Conservation (phyloP, 2,113 vertebrate genomes). For the Chauna torquata region DNA sequence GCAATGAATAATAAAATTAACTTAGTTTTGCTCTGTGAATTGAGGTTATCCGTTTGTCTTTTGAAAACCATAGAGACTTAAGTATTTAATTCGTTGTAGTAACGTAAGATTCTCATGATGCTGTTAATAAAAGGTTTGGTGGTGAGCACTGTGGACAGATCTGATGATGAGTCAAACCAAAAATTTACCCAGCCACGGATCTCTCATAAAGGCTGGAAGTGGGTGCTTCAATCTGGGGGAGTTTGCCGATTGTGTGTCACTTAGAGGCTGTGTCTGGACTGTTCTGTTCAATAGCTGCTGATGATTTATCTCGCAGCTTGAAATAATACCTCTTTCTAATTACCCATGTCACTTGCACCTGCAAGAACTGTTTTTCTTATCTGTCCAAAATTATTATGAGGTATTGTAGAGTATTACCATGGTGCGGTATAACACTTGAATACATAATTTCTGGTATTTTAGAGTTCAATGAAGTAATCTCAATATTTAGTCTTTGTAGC, state of each 20-base stretch:
- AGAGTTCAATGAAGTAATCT: not conserved
- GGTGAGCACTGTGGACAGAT: not conserved
- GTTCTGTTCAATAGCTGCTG: not conserved
- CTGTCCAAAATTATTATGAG: not conserved
- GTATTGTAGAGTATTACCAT: not conserved
- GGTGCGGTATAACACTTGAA: not conserved
- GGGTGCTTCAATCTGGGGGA: rapidly evolving
- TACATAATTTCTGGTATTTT: not conserved
- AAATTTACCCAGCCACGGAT: not conserved
- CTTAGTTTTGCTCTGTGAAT: not conserved
- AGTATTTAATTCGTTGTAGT: not conserved
- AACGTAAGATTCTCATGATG: not conserved
- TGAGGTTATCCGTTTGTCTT: not conserved
- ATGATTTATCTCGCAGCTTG: not conserved
- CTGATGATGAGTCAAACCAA: not conserved
- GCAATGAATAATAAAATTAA: not conserved
- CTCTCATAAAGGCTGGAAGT: not conserved
- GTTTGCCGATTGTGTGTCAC: not conserved
- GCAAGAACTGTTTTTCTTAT: not conserved
- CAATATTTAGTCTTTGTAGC: not conserved
- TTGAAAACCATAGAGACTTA: not conserved
- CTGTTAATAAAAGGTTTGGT: not conserved
- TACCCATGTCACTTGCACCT: not conserved
- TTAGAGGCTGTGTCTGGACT: not conserved
- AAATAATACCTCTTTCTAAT: not conserved